These are phyloP conservation scores for Drosophila longiperda DNA, from an alignment of 2,888 invertebrate species.

Conservation along the genomic window DNA sequence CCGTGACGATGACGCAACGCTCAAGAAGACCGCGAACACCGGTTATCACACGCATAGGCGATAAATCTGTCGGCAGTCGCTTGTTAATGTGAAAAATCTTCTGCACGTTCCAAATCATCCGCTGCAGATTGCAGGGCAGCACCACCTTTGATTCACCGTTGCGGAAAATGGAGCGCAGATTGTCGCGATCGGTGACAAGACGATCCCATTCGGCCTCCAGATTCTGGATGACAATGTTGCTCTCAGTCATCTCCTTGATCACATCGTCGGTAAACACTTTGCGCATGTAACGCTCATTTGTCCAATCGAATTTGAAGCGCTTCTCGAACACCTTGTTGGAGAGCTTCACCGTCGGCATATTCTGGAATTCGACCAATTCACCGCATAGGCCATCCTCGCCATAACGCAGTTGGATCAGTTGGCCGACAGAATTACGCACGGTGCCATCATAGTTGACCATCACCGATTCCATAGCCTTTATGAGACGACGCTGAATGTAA, in stretches of 20 bases:
- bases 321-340: conserved; percentile 98
- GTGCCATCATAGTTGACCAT: conserved; percentile 99
- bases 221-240: conserved; percentile 95
- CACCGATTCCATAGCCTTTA: conserved; percentile 99
- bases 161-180: conserved; percentile 96
- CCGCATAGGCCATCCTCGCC: conserved; percentile 99
- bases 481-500: conserved; percentile 99
- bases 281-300: conserved; percentile 96
- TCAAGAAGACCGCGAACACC: conserved; percentile 95
- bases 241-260: conserved; percentile 96
- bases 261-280: conserved; percentile 97
- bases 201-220: conserved; percentile 99
- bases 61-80: conserved; percentile 95
- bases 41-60: conserved; percentile 95
- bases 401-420: conserved; percentile 97
- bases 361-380: conserved; percentile 98
- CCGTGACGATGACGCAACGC: conserved; percentile 96
- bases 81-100: conserved; percentile 99
- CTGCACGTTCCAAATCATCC: conserved; percentile 99
- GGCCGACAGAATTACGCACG: conserved; percentile 97
- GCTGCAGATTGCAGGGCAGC: conserved; percentile 97
- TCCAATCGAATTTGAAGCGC: conserved; percentile 97
- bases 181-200: conserved; percentile 93
- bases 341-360: conserved; percentile 94
- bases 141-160: conserved; percentile 98